Conservation (phyloP, 2,888 invertebrate species). For the Steromphala cineraria region DNA sequence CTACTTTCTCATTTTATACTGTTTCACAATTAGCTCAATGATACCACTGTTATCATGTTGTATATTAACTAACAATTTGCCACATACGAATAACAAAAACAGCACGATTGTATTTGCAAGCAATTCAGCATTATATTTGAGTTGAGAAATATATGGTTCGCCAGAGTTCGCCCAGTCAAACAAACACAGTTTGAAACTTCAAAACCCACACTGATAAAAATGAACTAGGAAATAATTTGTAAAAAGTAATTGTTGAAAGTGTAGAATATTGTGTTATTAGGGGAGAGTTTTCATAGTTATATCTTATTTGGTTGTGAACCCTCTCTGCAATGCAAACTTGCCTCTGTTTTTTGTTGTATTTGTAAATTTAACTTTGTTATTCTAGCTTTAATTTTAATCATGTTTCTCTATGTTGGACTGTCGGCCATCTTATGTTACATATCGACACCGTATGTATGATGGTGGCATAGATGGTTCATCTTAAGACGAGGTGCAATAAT, state of each 20-base stretch:
- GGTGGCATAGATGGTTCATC: neutral
- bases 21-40: conserved; percentile 2
- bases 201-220: no score
- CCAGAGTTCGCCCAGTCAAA: neutral
- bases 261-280: neutral
- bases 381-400: neutral
- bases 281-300: neutral
- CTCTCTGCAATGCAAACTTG: neutral
- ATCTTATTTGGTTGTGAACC: neutral
- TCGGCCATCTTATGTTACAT: neutral
- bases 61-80: neutral
- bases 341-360: neutral
- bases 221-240: no score
- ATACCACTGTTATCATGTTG: neutral
- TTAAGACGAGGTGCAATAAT: neutral
- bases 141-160: neutral
- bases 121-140: neutral
- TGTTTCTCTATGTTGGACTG: neutral
- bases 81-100: neutral
- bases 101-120: neutral
- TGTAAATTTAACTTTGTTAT: neutral
- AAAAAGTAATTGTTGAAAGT: neutral
- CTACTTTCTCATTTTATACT: conserved; percentile 9
- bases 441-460: neutral
- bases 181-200: neutral